Base-by-base conservation (phyloP, 30 jellyfish, hydroid and myxozoan species). In the Clytia hemisphaerica region DNA sequence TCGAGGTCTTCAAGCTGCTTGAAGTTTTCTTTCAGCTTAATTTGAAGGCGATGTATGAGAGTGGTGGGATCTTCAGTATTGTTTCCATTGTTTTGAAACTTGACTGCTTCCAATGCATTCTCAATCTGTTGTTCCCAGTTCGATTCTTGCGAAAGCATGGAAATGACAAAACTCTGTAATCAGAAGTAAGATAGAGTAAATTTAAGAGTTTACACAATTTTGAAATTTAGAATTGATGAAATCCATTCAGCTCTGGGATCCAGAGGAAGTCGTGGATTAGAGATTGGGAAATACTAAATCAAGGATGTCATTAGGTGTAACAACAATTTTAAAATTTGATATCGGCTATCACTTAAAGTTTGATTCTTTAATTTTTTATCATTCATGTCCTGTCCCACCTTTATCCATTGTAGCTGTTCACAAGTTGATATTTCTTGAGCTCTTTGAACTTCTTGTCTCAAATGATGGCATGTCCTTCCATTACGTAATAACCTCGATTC, bases 51-150 rank as follows among this genome's bases (percentile, higher is more conserved):
- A 26, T 7, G 33, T 16, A 79, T 60, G 33, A 67, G 34, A 27
- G 58, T 71, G 35, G 87, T 58, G 29, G 93, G 53, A 40, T 55
- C 84, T 47, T 54, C 66, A 37, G 31, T 58, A 35, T 76, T 77
- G 4, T 69, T 27, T n/a, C 18, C 53, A 7, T 35, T 79, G 18
- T 35, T 61, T 48, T 70, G 72, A 74, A 83, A 46, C 15, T 85
- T 85, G 18, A 77, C 83, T 57, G 79, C 86, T 7, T 30, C 86
- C 45, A 88, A 40, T 1, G 97, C 94, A 25, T 79, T 77, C 63
- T 88, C 97, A 1, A 88, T 79, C 18, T 72, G 83, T 61, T 79
- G 94, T 63, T 88, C 93, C 97, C 97, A 88, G 32, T 30, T 53
- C 42, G 70, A 50, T 57, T 88, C 97, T 88, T 78, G 94, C 46